These are phyloP conservation scores for Oplegnathus fasciatus DNA, from an alignment of 2,113 vertebrate genomes.

Conservation along the genomic window DNA sequence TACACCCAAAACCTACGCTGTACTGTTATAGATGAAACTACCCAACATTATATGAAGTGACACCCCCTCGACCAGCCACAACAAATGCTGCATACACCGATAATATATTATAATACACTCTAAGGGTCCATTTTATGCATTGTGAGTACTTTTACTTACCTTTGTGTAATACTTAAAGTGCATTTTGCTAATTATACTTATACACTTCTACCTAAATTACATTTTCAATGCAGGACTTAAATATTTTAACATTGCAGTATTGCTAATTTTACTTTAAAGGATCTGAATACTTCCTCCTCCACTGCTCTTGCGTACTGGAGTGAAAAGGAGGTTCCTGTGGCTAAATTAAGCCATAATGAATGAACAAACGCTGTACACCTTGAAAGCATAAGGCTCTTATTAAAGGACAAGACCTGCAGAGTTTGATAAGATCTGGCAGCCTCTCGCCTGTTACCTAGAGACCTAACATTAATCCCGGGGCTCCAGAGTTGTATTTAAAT, in stretches of 20 bases:
- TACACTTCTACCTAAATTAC: not conserved
- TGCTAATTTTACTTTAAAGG: not conserved
- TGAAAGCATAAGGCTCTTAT: not conserved
- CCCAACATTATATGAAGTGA: not conserved
- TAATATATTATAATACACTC: not conserved
- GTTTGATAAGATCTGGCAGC: not conserved
- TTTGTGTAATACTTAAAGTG: not conserved
- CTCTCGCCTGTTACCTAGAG: constrained; percentile 9
- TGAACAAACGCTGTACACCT: not conserved
- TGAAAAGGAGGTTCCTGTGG: not conserved
- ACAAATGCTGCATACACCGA: not conserved
- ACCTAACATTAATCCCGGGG: constrained; percentile 1
- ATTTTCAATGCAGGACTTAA: not conserved
- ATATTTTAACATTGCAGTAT: not conserved
- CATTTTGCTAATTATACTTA: not conserved
- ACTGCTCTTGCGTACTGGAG: not conserved
- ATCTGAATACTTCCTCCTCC: not conserved
- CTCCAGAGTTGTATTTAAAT: constrained; percentile 14
- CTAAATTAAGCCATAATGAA: constrained; percentile 1
- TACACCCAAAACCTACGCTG: too few relatives aligned
- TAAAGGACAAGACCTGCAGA: constrained; percentile 7
- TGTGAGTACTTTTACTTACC: not conserved
- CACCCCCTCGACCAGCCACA: not conserved
- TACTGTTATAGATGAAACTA: not conserved
- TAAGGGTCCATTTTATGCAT: not conserved